Percentiles rank a stretch among this genome's conserved stretches.
Conservation (phyloP, 2,797 vertebrate genomes). For the Coregonus ussuriensis region DNA sequence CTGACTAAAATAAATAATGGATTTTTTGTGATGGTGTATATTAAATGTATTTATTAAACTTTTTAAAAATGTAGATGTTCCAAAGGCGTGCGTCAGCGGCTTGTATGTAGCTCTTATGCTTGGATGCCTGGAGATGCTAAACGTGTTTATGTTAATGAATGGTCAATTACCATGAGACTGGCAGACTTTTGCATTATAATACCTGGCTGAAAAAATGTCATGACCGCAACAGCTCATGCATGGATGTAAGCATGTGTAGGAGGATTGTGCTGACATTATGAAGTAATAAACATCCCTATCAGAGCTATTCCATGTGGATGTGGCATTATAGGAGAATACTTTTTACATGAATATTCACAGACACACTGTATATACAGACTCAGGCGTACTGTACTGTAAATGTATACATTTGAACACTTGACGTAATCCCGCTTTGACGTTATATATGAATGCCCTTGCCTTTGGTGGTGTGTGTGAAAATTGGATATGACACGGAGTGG, state of each 20-base stretch:
- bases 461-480: constrained; percentile 19
- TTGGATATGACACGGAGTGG: constrained; percentile 41
- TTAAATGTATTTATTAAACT: too few relatives aligned
- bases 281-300: constrained; percentile 51
- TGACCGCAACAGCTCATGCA: constrained; percentile 14
- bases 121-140: too few relatives aligned
- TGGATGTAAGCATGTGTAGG: constrained; percentile 14
- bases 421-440: constrained; percentile 21
- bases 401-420: constrained; percentile 18
- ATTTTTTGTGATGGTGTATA: too few relatives aligned
- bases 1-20: too few relatives aligned
- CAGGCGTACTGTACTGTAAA: constrained; percentile 6
- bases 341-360: constrained; percentile 52
- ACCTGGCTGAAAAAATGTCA: too few relatives aligned
- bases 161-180: too few relatives aligned
- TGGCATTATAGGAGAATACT: constrained; percentile 45
- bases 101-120: too few relatives aligned
- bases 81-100: too few relatives aligned
- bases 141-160: too few relatives aligned
- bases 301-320: constrained; percentile 50
- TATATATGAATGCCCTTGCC: neutral
- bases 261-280: constrained; percentile 45
- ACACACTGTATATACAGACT: constrained; percentile 43
- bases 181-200: too few relatives aligned
- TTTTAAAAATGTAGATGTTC: too few relatives aligned